A percentile compares a stretch with the other conserved stretches of the same genome.
Evolutionary conservation across 2,113 vertebrate species (phyloP).

Genomic region (Abramis brama): DNA sequence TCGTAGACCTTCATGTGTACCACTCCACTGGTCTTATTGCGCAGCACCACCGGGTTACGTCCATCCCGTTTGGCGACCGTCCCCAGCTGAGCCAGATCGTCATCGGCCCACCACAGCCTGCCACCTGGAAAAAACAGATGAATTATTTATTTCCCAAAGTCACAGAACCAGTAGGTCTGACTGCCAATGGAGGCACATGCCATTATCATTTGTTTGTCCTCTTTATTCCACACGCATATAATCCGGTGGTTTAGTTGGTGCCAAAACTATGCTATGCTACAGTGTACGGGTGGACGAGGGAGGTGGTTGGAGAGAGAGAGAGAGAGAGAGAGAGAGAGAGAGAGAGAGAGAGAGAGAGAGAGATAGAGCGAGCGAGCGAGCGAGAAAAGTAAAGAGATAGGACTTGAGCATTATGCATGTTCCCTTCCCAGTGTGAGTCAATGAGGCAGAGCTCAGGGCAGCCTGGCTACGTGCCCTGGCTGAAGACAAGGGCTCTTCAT

Average conservation of each 20-base stretch:
- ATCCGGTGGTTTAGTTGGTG: conserved; percentile 3
- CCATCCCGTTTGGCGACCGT: conserved; percentile 93
- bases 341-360: conserved; percentile 2
- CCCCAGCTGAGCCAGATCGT: conserved; percentile 89
- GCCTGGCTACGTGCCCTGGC: conserved; percentile 53
- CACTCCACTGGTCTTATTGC: conserved; percentile 93
- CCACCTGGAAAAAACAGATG: conserved; percentile 80
- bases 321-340: neutral
- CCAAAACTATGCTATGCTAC: conserved; percentile 15
- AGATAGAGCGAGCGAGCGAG: neutral
- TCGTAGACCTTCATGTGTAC: conserved; percentile 98
- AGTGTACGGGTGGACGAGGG: neutral
- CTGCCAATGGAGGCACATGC: conserved; percentile 21
- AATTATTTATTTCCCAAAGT: conserved; percentile 44
- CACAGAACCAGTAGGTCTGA: conserved; percentile 2
- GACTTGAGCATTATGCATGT: conserved; percentile 43
- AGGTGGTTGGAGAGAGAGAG: conserved; percentile 1
- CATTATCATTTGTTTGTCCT: conserved; percentile 35
- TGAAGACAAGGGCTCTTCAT: conserved; percentile 57
- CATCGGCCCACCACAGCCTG: conserved; percentile 98
- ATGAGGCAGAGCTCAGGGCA: conserved; percentile 54
- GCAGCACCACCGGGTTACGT: conserved; percentile 80
- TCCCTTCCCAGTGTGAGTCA: conserved; percentile 57
- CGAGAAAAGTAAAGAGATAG: conserved; percentile 38
- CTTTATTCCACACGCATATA: conserved; percentile 8